Base-by-base conservation (phyloP, 1,140 invertebrate species). In the Dermatophagoides farinae region DNA sequence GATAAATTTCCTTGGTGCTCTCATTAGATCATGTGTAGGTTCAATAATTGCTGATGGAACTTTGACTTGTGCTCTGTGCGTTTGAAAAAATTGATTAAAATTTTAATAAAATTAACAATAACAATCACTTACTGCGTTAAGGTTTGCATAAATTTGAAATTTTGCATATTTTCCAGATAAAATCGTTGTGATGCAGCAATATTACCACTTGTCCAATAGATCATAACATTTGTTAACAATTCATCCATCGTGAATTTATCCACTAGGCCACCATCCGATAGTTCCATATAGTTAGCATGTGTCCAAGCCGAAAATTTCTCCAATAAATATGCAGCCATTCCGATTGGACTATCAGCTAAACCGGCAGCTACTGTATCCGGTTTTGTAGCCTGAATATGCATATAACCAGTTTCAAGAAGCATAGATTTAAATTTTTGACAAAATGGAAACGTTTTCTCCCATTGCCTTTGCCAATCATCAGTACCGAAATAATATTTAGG, bases 151-250 rank as follows among this genome's bases (percentile, higher is more conserved):
- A 10, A 87, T 88, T 0, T 90, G 67, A 67, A 88, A 11, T 50
- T 47, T 0, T 47, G 16, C 8, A 67, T 6, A 57, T 63, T 65
- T 70, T 89, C 86, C 0, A 81, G 73, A 65, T 89, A 90, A 8
- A 87, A 71, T 57, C 88, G 74, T 66, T 79, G 73, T 0, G 84
- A 84, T 0, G 83, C 82, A 0, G 83, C 84, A 1, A 88, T 84
- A 0, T 80, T 80, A 61, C 80, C 79, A 0, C 81, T 80, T 0
- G 81, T 67, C 81, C 86, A 93, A 70, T 91, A 93, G 37, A 91
- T 70, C 84, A 89, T 91, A 0, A 92, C 68, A 68, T 89, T 88
- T 63, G 90, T 88, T 5, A 93, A 71, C 5, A 92, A 70, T 64
- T 88, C 82, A 53, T 86, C 83, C 51, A 82, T 70, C 8, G 74